phyloP scores from a whole-genome alignment of 2,113 vertebrate species.

The Spheniscus mendiculus region DNA sequence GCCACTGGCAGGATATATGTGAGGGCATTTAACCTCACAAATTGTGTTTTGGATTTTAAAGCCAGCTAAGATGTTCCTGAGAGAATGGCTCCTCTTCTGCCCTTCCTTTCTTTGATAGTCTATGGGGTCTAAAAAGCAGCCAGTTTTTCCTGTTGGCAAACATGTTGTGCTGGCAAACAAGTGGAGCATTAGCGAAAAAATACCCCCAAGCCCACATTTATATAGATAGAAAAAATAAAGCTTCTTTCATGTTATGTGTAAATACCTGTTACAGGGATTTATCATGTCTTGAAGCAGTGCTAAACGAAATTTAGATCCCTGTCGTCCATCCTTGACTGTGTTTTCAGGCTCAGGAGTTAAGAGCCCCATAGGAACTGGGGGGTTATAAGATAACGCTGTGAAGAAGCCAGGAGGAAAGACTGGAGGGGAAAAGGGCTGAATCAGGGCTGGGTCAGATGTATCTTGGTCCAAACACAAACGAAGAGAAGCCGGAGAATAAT shows the following conservation, averaged over 20 bases:
- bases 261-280: not conserved
- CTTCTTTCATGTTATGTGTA: rapidly evolving
- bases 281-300: not conserved
- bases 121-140: not conserved
- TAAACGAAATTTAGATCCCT: not conserved
- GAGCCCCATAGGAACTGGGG: not conserved
- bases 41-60: not conserved
- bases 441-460: not conserved
- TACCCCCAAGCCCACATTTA: too few species aligned
- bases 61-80: not conserved
- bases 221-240: not conserved
- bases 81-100: not conserved
- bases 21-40: not conserved
- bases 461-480: not conserved
- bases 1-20: not conserved
- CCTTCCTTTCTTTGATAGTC: not conserved
- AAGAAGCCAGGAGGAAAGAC: not conserved
- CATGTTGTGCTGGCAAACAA: not conserved
- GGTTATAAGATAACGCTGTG: not conserved
- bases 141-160: not conserved
- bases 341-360: not conserved
- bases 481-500: not conserved
- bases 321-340: not conserved
- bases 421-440: not conserved
- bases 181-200: not conserved